Evolutionary conservation across 2,888 invertebrate species (phyloP), one percentile per base, ranked within the genome.

Genomic region (Protodeltote pygarga): DNA sequence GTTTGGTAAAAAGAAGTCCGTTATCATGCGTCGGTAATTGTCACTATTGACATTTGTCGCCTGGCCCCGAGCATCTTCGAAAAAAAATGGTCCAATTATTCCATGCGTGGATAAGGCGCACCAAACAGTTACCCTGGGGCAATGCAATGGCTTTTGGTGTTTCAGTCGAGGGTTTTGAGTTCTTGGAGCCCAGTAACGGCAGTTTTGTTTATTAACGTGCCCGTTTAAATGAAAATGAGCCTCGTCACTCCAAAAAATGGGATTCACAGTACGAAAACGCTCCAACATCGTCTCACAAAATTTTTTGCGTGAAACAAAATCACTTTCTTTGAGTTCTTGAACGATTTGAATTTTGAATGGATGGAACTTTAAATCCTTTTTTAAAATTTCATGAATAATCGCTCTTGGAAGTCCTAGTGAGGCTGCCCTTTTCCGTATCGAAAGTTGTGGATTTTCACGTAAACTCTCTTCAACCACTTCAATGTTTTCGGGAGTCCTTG

Each of bases 41-140:
- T 51, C 55, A 51, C 50, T 13, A 16, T 61, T 53, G 8, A 63
- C 54, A 52, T 46, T 55, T 2, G 25, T 49, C 27, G 53, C 53
- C n/a, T 47, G 60, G 29, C 39, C 38, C 5, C 41, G 40, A 10
- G 49, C 10, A 60, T 64, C 52, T 61, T 58, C 40, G 23, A 55
- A 64, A 53, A 65, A 62, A 57, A 41, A 45, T 4, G 32, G 39
- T 31, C 50, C 52, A 38, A 61, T 53, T 28, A 58, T 62, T 10
- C 39, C 52, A 35, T 44, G 33, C 35, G 44, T 34, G 31, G 62
- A 65, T 44, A 70, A 59, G 4, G 60, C 62, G n/a, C 49, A 54
- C 53, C 61, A 61, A 58, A 65, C 59, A 23, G 65, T 65, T 37
- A 61, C 55, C 39, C 39, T 68, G 21, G 54, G 53, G 59, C 13